Conservation (phyloP, 2,888 invertebrate species). For the Axea sp. region DNA sequence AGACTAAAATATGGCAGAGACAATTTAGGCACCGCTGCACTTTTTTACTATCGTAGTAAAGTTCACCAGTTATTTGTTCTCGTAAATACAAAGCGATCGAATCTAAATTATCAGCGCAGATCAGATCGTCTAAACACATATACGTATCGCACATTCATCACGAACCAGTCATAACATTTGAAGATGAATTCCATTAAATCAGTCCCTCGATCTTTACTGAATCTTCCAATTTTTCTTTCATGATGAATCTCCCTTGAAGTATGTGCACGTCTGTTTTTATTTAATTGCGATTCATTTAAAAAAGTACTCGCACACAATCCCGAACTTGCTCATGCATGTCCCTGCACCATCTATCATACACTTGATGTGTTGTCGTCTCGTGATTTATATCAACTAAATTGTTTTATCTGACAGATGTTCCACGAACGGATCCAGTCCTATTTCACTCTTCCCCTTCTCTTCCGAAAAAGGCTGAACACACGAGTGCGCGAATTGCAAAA, state of each 20-base stretch:
- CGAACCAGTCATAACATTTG: background rate
- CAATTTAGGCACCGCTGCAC: constrained; percentile 13
- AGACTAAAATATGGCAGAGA: constrained; percentile 22
- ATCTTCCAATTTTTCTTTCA: constrained; percentile 14
- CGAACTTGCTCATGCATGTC: constrained; percentile 12
- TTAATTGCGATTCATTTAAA: constrained; percentile 46
- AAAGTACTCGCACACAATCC: constrained; percentile 17
- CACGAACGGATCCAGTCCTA: constrained; percentile 22
- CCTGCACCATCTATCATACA: constrained; percentile 48
- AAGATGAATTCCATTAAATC: constrained; percentile 18
- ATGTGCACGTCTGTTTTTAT: constrained; percentile 23
- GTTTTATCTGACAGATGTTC: constrained; percentile 52
- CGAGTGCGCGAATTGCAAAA: constrained; percentile 42
- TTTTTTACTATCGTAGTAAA: constrained; percentile 21
- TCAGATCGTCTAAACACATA: constrained; percentile 2
- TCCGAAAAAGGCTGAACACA: constrained; percentile 14
- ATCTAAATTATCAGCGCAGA: background rate
- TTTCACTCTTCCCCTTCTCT: background rate
- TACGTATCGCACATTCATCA: constrained; percentile 12
- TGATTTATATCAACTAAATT: constrained; percentile 57
- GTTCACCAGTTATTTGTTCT: background rate
- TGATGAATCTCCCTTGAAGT: constrained; percentile 24
- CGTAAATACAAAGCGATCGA: constrained; percentile 4
- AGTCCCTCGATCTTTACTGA: background rate
- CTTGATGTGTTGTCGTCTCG: constrained; percentile 49